Conservation (phyloP, 2,113 vertebrate species). For the Scytalopus superciliaris region DNA sequence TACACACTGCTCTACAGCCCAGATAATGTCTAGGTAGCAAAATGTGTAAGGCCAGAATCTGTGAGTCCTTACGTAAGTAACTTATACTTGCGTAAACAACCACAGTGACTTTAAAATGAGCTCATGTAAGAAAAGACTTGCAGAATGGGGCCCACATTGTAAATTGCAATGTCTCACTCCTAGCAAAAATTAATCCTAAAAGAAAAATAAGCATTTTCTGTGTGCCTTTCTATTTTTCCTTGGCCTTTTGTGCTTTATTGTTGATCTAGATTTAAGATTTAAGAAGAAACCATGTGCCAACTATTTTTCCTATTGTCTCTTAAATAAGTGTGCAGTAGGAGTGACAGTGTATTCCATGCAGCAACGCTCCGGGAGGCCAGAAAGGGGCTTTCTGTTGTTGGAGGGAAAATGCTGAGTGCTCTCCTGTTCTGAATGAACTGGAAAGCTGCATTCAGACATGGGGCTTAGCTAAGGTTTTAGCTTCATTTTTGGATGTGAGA, state of each 20-base stretch:
- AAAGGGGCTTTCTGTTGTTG: slow-evolving; percentile 43
- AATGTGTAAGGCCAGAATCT: neutral
- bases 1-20: neutral
- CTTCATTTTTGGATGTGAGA: neutral
- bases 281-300: neutral
- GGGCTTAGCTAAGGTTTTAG: slow-evolving; percentile 12
- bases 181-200: neutral
- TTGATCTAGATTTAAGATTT: slow-evolving; percentile 3
- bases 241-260: neutral
- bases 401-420: slow-evolving; percentile 36
- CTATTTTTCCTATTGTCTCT: slow-evolving; percentile 49
- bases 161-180: neutral
- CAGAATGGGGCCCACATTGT: neutral
- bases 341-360: slow-evolving; percentile 2
- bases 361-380: neutral
- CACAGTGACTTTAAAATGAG: neutral
- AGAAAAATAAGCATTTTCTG: neutral
- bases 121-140: neutral
- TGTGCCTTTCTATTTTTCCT: neutral
- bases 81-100: neutral
- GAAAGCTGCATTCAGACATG: slow-evolving; percentile 16
- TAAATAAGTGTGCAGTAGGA: slow-evolving; percentile 43
- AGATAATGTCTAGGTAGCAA: neutral
- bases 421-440: slow-evolving; percentile 3
- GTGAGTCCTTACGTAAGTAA: neutral